phyloP scores from a whole-genome alignment of 2,113 vertebrate species.

The Hypanus sabinus region DNA sequence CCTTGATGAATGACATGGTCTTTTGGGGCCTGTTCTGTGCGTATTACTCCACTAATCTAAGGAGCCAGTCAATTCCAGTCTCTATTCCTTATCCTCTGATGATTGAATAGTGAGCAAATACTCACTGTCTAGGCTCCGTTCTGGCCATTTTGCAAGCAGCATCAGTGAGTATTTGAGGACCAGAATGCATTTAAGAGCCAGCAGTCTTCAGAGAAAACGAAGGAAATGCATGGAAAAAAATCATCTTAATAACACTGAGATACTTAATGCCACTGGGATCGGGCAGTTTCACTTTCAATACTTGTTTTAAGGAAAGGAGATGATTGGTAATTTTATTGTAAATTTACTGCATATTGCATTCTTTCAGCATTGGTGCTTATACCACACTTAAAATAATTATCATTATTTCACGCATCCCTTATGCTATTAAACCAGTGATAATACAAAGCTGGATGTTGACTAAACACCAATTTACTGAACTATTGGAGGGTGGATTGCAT shows the following conservation, averaged over 20 bases:
- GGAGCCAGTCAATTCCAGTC: no score
- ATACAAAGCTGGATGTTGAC: background rate
- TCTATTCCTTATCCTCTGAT: no score
- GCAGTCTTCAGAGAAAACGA: background rate
- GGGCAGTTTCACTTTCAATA: background rate
- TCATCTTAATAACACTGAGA: background rate
- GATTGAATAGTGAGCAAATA: background rate
- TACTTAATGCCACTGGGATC: background rate
- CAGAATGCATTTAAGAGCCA: background rate
- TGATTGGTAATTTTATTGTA: background rate
- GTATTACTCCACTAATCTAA: no score
- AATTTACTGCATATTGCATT: background rate
- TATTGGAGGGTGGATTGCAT: background rate
- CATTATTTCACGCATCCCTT: background rate
- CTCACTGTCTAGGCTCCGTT: background rate
- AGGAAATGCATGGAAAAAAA: background rate
- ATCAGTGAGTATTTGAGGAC: background rate
- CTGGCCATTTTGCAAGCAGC: background rate
- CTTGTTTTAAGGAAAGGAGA: background rate
- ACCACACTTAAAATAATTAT: background rate
- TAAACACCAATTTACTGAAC: background rate
- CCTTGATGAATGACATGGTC: no score
- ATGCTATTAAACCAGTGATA: background rate
- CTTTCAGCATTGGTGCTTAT: constrained; percentile 8
- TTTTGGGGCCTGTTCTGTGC: no score